phyloP scores from a whole-genome alignment of 2,888 invertebrate genomes.

The Drosophila pseudotakahashii region DNA sequence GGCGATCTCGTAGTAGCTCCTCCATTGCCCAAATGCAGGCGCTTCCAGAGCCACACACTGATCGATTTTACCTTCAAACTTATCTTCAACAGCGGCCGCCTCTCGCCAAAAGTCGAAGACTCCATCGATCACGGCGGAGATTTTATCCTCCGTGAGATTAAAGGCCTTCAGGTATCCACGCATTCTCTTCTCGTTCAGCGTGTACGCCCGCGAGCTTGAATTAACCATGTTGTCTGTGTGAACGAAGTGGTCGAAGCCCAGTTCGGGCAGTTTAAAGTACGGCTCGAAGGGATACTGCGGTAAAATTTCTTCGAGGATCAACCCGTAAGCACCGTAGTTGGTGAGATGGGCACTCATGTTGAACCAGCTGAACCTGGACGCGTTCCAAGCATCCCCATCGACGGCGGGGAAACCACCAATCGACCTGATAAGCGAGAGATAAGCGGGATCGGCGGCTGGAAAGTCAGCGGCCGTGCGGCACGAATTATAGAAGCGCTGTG shows the following conservation, averaged over 20 bases:
- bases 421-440: conserved; percentile 71
- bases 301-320: conserved; percentile 69
- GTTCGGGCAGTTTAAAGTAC: conserved; percentile 75
- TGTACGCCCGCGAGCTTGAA: conserved; percentile 73
- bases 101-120: conserved; percentile 77
- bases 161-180: conserved; percentile 67
- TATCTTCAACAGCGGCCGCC: conserved; percentile 52
- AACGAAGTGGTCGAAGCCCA: conserved; percentile 79
- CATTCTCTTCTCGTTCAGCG: conserved; percentile 75
- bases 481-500: conserved; percentile 71
- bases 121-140: conserved; percentile 57
- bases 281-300: conserved; percentile 75
- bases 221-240: conserved; percentile 78
- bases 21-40: conserved; percentile 60
- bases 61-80: conserved; percentile 52
- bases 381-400: conserved; percentile 70
- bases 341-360: conserved; percentile 81
- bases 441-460: conserved; percentile 72
- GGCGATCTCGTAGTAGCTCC: conserved; percentile 70
- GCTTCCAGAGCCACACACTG: conserved; percentile 40
- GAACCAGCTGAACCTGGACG: conserved; percentile 79
- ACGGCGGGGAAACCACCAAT: conserved; percentile 83
- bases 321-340: conserved; percentile 68
- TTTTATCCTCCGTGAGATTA: conserved; percentile 60
- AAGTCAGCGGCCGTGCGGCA: conserved; percentile 71